Evolutionary conservation across 2,888 invertebrate genomes (phyloP).

Genomic region (Patella depressa): DNA sequence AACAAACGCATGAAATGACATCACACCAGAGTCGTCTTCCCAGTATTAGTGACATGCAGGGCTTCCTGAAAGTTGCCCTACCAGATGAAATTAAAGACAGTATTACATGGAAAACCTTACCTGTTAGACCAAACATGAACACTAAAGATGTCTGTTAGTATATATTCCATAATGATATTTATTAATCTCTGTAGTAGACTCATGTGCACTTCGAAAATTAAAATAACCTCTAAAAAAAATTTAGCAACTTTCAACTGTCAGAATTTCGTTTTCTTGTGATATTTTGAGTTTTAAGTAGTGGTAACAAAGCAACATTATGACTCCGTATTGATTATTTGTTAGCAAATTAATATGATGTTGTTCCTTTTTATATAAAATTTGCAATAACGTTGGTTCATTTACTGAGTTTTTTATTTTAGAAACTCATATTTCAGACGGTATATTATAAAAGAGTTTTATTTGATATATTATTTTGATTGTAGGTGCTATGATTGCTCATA

Average conservation of each 20-base stretch:
- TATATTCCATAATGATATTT: background rate
- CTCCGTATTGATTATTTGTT: no score
- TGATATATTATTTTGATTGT: slow-evolving; percentile 26
- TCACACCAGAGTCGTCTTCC: slow-evolving; percentile 50
- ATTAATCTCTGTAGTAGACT: no score
- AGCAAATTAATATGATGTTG: no score
- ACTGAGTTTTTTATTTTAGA: no score
- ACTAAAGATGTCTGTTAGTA: slow-evolving; percentile 90
- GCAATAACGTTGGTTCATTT: no score
- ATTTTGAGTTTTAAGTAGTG: no score
- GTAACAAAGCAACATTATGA: no score
- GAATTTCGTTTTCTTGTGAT: no score
- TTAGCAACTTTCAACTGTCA: no score
- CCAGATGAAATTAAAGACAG: slow-evolving; percentile 95
- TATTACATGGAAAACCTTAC: slow-evolving; percentile 89
- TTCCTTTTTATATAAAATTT: no score
- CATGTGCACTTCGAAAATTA: no score
- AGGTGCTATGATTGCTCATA: slow-evolving; percentile 87
- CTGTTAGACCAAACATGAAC: slow-evolving; percentile 92
- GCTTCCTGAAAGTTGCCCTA: slow-evolving; percentile 90
- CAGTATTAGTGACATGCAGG: slow-evolving; percentile 72
- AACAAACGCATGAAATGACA: slow-evolving; percentile 54
- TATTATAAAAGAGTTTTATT: background rate
- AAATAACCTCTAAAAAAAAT: no score
- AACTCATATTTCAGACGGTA: background rate